Evolutionary conservation across 2,888 invertebrate genomes (phyloP).

Genomic region (Lasioglossum morio): DNA sequence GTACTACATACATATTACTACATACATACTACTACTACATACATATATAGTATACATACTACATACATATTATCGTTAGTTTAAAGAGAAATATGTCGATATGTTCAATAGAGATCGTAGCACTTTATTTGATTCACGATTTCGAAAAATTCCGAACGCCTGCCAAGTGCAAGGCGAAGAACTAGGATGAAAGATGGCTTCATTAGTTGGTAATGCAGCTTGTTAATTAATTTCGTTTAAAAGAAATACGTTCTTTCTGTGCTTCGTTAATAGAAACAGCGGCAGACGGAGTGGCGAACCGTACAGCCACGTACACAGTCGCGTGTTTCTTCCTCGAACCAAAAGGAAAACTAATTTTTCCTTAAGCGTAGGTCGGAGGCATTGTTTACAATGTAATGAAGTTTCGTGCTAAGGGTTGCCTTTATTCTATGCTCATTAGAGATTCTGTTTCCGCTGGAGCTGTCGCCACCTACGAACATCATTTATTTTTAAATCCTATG

Average conservation of each 20-base stretch:
- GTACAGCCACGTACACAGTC: neutral
- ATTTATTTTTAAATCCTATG: slow-evolving; percentile 15
- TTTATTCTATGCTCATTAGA: slow-evolving; percentile 22
- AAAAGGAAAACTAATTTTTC: slow-evolving; percentile 10
- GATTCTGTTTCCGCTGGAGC: neutral
- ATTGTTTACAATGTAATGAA: slow-evolving; percentile 42
- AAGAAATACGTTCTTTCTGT: neutral
- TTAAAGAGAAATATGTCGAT: too few relatives aligned
- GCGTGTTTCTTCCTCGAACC: neutral
- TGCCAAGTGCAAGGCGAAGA: neutral
- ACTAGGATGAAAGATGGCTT: neutral
- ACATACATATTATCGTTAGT: too few relatives aligned
- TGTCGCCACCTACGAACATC: neutral
- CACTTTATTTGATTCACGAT: too few relatives aligned
- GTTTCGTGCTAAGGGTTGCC: slow-evolving; percentile 16
- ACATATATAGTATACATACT: too few relatives aligned
- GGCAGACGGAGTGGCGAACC: neutral
- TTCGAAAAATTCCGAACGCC: too few relatives aligned
- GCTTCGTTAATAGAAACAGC: neutral
- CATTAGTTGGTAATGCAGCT: neutral
- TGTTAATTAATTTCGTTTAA: neutral
- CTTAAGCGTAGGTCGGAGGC: neutral
- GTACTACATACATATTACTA: too few relatives aligned
- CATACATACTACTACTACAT: too few relatives aligned
- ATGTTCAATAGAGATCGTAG: too few relatives aligned